Evolutionary conservation across 2,888 invertebrate species (phyloP).

Genomic region (Azorinus chamasolen): DNA sequence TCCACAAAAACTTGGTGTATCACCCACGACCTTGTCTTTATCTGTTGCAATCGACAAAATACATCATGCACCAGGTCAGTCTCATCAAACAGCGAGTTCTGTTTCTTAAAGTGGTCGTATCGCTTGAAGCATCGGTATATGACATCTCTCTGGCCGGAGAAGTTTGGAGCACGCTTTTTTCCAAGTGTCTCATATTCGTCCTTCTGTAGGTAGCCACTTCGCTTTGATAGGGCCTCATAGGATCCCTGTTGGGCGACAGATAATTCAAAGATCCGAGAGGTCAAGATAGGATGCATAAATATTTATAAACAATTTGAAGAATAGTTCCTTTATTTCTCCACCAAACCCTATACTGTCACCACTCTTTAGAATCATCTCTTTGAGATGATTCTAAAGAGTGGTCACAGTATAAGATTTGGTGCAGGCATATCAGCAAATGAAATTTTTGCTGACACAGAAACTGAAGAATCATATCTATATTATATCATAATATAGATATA

Average conservation of each 20-base stretch:
- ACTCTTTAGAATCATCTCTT: too few relatives aligned
- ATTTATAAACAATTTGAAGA: too few relatives aligned
- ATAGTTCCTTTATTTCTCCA: too few relatives aligned
- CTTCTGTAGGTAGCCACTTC: conserved; percentile 57
- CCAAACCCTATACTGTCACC: too few relatives aligned
- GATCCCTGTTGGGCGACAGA: conserved; percentile 63
- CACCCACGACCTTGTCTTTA: conserved; percentile 55
- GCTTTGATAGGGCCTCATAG: conserved; percentile 72
- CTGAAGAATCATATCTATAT: too few relatives aligned
- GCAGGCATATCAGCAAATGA: too few relatives aligned
- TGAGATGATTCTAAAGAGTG: too few relatives aligned
- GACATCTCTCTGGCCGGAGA: conserved; percentile 68
- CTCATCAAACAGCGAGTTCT: conserved; percentile 74
- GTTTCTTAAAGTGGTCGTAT: conserved; percentile 69
- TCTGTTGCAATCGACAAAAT: conserved; percentile 53
- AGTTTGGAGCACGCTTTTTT: conserved; percentile 76
- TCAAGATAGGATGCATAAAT: too few relatives aligned
- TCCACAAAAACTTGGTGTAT: conserved; percentile 82
- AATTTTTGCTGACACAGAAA: too few relatives aligned
- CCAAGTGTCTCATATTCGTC: conserved; percentile 74
- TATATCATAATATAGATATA: too few relatives aligned
- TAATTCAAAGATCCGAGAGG: background rate
- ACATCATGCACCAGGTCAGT: conserved; percentile 73
- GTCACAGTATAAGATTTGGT: too few relatives aligned
- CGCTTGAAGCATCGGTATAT: conserved; percentile 69